Base-by-base conservation (phyloP, 2,888 invertebrate genomes). In the Calliphora vomitoria region DNA sequence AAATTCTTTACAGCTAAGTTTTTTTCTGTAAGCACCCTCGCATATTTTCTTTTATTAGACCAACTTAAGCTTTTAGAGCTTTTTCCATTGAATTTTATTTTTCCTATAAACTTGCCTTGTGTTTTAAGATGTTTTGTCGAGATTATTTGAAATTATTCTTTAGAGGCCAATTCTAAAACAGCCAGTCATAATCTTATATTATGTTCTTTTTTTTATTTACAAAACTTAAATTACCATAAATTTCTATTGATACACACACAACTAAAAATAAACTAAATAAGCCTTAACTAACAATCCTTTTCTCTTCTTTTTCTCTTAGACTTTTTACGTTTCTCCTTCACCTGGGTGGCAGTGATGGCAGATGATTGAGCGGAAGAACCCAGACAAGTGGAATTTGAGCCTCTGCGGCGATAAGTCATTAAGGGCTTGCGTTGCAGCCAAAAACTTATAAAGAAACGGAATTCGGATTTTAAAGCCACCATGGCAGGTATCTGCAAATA, bases 351-450 rank as follows among this genome's bases (percentile, higher is more conserved):
- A 88, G 89, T 18, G 89, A 69, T 80, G 50, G 82, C 88, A 0
- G 91, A 90, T 1, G 88, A 58, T 47, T 82, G 89, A 1, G 89
- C 88, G n/a, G 90, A 81, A 0, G 92, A 91, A 0, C 90, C 91
- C 53, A 90, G 90, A 6, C 91, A 90, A 0, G 91, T 91, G 18
- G 92, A 90, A 0, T 90, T 91, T 0, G 91, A 92, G 44, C 90
- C 90, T 0, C 89, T 88, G 79, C 90, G 90, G 31, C 79, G 80
- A 89, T 91, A 89, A 4, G 90, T 91, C 10, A 85, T 89, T 64
- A 91, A 58, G 0, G 92, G 92, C 13, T 92, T 92, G 4, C 90
- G 90, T 44, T 81, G 87, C 11, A 89, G 50, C 92, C 92, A 92
- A 68, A 92, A 90, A 0, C 90, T 89, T 47, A 92, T 10, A 1